A percentile compares a stretch with the other conserved stretches of the same genome.
These are phyloP conservation scores for Suillia variegata DNA, from an alignment of 2,888 invertebrate genomes.

Conservation along the genomic window DNA sequence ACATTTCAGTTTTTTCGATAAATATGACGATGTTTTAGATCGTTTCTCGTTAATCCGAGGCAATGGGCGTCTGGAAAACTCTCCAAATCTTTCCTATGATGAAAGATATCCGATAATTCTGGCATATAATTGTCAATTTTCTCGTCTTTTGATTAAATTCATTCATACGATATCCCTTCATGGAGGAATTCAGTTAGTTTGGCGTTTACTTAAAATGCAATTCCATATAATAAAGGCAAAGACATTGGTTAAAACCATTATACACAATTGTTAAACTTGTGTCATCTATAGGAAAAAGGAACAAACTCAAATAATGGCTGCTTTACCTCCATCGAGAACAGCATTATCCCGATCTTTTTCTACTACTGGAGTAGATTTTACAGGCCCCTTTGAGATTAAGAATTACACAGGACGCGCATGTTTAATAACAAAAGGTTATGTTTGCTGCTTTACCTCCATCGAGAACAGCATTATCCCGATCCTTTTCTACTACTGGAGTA, in stretches of 20 bases:
- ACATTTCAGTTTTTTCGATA: background rate
- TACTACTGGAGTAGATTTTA: no score
- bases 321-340: no score
- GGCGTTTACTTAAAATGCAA: background rate
- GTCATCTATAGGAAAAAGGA: background rate
- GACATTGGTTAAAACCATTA: slow-evolving; percentile 1
- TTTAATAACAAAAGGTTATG: no score
- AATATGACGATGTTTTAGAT: slow-evolving; percentile 14
- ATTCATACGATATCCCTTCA: slow-evolving; percentile 2
- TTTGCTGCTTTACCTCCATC: no score
- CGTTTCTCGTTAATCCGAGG: slow-evolving; percentile 18
- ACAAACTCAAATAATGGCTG: no score
- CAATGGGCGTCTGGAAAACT: no score
- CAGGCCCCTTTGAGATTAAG: no score
- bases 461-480: no score
- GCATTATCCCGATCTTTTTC: no score
- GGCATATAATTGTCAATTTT: slow-evolving; percentile 5
- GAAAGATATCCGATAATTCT: slow-evolving; percentile 14
- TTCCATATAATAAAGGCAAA: slow-evolving; percentile 3
- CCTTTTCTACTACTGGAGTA: no score
- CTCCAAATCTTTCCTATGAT: slow-evolving; percentile 5
- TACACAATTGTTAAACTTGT: slow-evolving; percentile 7
- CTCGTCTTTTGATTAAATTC: background rate
- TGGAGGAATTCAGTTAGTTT: slow-evolving; percentile 4
- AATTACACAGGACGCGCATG: no score